phyloP scores from a whole-genome alignment of 2,797 vertebrate species.

The Molossus molossus region DNA sequence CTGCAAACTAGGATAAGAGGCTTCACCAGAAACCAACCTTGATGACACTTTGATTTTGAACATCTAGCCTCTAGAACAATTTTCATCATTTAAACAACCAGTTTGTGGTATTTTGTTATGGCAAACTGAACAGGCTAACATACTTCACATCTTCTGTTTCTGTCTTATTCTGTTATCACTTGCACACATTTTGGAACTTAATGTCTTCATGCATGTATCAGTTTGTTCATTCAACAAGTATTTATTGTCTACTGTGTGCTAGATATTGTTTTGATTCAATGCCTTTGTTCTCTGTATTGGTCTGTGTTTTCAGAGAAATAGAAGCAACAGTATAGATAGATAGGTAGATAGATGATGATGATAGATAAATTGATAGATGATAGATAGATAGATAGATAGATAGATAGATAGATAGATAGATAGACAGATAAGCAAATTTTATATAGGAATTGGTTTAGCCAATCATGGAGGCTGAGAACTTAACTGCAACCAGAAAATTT shows the following conservation, averaged over 20 bases:
- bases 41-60: neutral
- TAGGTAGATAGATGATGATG: neutral
- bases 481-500: neutral
- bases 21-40: neutral
- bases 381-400: neutral
- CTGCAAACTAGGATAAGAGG: neutral
- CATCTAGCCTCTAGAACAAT: neutral
- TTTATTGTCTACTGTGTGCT: neutral
- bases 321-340: neutral
- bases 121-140: neutral
- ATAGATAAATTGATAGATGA: neutral
- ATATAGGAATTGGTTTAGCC: neutral
- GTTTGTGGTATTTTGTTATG: neutral
- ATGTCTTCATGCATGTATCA: neutral
- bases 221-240: neutral
- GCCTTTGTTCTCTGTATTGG: neutral
- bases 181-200: neutral
- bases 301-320: neutral
- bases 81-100: neutral
- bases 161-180: neutral
- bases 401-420: neutral
- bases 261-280: neutral
- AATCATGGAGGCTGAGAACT: neutral
- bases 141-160: neutral
- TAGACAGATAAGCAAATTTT: neutral